A percentile compares a stretch with the other conserved stretches of the same genome.
phyloP scores from a whole-genome alignment of 2,797 vertebrate genomes.

The Mastacembelus armatus region DNA sequence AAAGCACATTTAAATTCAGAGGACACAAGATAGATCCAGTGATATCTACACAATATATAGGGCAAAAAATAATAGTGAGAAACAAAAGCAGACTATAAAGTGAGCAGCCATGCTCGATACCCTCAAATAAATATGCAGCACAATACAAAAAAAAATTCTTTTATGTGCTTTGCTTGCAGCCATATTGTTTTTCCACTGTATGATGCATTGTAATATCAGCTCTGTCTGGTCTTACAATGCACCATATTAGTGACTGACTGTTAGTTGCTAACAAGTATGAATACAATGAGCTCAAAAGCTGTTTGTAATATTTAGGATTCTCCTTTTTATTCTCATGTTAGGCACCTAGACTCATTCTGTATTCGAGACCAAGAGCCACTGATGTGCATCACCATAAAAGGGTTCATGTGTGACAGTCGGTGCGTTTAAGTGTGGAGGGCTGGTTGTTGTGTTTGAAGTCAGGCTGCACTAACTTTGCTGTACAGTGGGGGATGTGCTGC shows the following conservation, averaged over 20 bases:
- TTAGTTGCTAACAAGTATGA: neutral
- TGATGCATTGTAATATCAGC: neutral
- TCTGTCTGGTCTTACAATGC: neutral
- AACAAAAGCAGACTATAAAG: slow-evolving; percentile 4
- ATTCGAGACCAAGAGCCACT: slow-evolving; percentile 24
- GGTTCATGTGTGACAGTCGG: slow-evolving; percentile 43
- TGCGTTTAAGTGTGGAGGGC: slow-evolving; percentile 53
- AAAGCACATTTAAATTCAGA: neutral
- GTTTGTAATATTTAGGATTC: no score
- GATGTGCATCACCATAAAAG: slow-evolving; percentile 24
- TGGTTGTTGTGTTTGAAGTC: slow-evolving; percentile 39
- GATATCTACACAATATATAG: slow-evolving; percentile 7
- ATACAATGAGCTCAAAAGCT: neutral
- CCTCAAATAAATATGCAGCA: slow-evolving; percentile 6
- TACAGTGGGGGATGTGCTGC: slow-evolving; percentile 33
- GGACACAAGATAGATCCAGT: slow-evolving; percentile 4
- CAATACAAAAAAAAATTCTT: neutral
- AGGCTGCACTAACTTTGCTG: slow-evolving; percentile 52
- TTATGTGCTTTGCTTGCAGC: neutral
- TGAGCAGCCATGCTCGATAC: neutral
- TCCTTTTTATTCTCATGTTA: no score
- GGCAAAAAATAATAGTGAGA: slow-evolving; percentile 5
- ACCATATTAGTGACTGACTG: neutral
- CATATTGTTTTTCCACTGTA: neutral
- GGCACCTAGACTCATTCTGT: no score